Evolutionary conservation across 2,888 invertebrate species (phyloP).

Genomic region (Achlya flavicornis): DNA sequence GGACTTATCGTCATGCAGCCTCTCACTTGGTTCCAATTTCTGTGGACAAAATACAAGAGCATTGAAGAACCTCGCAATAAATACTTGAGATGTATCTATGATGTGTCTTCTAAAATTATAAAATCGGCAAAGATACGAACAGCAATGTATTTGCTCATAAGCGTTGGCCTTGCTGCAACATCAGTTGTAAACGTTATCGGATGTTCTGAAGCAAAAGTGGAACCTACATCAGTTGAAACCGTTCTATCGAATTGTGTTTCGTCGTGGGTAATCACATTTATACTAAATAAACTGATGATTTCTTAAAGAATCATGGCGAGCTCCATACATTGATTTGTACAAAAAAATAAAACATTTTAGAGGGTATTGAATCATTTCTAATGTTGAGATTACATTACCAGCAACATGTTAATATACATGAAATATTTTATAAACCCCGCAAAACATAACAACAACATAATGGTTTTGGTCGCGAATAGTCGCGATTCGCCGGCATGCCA

Average conservation of each 20-base stretch:
- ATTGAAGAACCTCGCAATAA: conserved; percentile 82
- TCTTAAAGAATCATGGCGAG: too few relatives aligned
- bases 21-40: conserved; percentile 89
- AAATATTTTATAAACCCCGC: too few relatives aligned
- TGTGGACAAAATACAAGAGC: conserved; percentile 84
- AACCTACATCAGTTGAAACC: conserved; percentile 44
- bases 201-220: conserved; percentile 59
- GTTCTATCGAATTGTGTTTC: conserved; percentile 76
- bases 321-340: too few relatives aligned
- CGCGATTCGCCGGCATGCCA: too few relatives aligned
- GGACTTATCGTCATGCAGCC: conserved; percentile 83
- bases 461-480: too few relatives aligned
- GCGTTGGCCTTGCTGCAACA: conserved; percentile 85
- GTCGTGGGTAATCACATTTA: conserved; percentile 73
- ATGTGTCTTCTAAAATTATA: conserved; percentile 85
- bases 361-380: too few relatives aligned
- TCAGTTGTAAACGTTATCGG: conserved; percentile 87
- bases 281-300: conserved; percentile 5
- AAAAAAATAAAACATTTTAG: too few relatives aligned
- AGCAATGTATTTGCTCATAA: conserved; percentile 87
- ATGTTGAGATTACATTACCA: too few relatives aligned
- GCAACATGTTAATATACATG: too few relatives aligned
- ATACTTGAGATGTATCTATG: conserved; percentile 83
- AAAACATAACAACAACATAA: too few relatives aligned
- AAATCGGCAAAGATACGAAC: conserved; percentile 86